These are phyloP conservation scores for Sipha flava DNA, from an alignment of 1,140 invertebrate species.

Conservation along the genomic window DNA sequence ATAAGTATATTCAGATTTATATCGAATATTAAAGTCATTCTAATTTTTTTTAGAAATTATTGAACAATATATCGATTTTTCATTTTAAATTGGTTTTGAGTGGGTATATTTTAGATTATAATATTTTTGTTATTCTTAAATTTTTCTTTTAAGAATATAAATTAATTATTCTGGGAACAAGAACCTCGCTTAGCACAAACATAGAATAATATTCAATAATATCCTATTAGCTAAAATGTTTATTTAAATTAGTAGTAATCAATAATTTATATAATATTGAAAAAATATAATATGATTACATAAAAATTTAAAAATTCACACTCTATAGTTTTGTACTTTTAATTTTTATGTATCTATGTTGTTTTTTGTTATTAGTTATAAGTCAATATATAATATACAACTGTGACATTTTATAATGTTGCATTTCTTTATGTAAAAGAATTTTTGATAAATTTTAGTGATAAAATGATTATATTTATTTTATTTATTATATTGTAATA, in stretches of 20 bases:
- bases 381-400: background rate
- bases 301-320: background rate
- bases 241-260: background rate
- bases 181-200: constrained; percentile 25
- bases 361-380: constrained; percentile 15
- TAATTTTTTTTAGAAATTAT: background rate
- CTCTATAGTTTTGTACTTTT: constrained; percentile 8
- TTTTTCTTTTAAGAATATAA: background rate
- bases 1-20: background rate
- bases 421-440: background rate
- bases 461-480: background rate
- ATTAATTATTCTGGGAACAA: constrained; percentile 15
- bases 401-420: background rate
- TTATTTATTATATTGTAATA: background rate
- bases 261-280: background rate
- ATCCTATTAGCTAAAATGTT: constrained; percentile 7
- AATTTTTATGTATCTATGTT: background rate
- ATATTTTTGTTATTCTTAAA: background rate
- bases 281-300: background rate
- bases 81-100: background rate
- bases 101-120: background rate
- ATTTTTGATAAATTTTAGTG: background rate
- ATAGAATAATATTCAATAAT: background rate
- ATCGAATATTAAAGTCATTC: background rate
- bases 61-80: background rate